phyloP scores from a whole-genome alignment of 2,888 invertebrate species.

The Acholoe squamosa region DNA sequence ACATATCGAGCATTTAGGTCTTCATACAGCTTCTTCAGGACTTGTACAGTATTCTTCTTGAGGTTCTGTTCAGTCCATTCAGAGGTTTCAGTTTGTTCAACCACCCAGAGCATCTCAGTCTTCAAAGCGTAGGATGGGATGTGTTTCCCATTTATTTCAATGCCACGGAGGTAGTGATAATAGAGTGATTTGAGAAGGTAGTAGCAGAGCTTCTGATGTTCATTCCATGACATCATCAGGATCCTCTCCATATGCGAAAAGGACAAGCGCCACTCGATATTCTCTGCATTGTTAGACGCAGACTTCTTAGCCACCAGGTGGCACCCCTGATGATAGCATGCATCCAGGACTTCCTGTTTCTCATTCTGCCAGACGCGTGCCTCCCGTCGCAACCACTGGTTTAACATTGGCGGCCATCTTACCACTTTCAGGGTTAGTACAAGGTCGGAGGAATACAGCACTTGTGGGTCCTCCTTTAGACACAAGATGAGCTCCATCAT shows the following conservation, averaged over 20 bases:
- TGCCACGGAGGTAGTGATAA: neutral
- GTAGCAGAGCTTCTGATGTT: neutral
- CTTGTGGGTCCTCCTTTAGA: neutral
- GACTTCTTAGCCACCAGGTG: constrained; percentile 38
- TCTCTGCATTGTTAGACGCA: neutral
- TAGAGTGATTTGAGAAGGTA: constrained; percentile 10
- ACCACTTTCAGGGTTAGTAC: neutral
- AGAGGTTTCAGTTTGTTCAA: neutral
- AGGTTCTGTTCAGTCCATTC: constrained; percentile 21
- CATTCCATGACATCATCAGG: constrained; percentile 1
- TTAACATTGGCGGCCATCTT: neutral
- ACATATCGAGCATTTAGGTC: neutral
- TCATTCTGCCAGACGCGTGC: neutral
- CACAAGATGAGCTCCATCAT: neutral
- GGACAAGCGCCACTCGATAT: neutral
- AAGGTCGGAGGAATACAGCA: neutral
- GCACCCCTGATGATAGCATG: neutral
- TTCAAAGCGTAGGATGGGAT: constrained; percentile 33
- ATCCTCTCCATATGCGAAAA: neutral
- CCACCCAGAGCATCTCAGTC: constrained; percentile 13
- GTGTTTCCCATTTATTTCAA: neutral
- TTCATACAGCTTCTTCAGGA: neutral
- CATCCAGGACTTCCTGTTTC: neutral
- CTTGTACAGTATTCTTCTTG: neutral
- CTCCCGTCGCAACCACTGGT: constrained; percentile 16